phyloP scores from a whole-genome alignment of 2,888 invertebrate species.

The Terebella lapidaria region DNA sequence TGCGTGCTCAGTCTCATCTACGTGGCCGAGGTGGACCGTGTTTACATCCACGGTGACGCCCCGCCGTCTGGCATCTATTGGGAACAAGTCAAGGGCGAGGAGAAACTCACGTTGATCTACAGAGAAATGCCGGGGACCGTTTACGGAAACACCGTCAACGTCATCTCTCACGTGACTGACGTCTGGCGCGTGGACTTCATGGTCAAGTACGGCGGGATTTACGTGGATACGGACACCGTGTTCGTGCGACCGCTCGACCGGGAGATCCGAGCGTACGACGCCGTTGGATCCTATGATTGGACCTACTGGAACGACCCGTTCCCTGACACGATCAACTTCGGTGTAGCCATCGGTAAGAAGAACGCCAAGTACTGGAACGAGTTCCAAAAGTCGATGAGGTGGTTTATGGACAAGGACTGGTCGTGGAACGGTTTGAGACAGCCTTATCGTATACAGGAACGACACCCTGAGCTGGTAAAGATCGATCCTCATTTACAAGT shows the following conservation, averaged over 20 bases:
- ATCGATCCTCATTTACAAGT: slow-evolving; percentile 41
- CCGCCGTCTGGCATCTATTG: slow-evolving; percentile 36
- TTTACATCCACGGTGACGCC: slow-evolving; percentile 41
- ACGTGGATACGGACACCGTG: slow-evolving; percentile 46
- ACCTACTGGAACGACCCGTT: slow-evolving; percentile 36
- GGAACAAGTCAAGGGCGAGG: slow-evolving; percentile 30
- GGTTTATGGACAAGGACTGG: slow-evolving; percentile 30
- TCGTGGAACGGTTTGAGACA: slow-evolving; percentile 30
- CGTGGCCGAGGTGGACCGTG: slow-evolving; percentile 31
- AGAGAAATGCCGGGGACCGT: slow-evolving; percentile 21
- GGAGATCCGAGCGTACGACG: slow-evolving; percentile 33
- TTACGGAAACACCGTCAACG: slow-evolving; percentile 32
- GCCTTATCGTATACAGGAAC: slow-evolving; percentile 36
- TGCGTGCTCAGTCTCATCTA: slow-evolving; percentile 41
- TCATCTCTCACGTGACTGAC: slow-evolving; percentile 43
- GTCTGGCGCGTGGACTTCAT: slow-evolving; percentile 45
- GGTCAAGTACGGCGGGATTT: slow-evolving; percentile 47
- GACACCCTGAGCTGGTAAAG: slow-evolving; percentile 35
- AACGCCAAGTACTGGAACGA: slow-evolving; percentile 27
- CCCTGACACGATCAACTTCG: slow-evolving; percentile 32
- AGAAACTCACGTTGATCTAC: slow-evolving; percentile 25
- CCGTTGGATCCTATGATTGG: slow-evolving; percentile 42
- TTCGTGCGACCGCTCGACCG: slow-evolving; percentile 32
- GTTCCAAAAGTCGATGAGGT: slow-evolving; percentile 31
- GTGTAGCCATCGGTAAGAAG: slow-evolving; percentile 39